These are phyloP conservation scores for Clinocottus analis DNA, from an alignment of 2,113 vertebrate species.

Conservation along the genomic window DNA sequence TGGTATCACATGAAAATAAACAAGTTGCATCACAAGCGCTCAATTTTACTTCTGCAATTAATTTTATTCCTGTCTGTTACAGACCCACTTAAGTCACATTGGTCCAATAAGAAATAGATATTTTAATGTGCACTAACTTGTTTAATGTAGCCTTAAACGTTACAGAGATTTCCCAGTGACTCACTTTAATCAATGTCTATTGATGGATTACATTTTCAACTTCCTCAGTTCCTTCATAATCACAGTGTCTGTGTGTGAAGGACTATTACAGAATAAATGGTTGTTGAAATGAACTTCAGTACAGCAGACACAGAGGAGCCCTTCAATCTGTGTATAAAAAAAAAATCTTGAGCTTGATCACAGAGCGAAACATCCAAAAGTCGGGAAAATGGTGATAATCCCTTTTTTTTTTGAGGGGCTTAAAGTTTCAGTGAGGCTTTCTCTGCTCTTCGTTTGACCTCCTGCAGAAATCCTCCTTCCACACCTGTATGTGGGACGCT, in stretches of 20 bases:
- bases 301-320: conserved; percentile 4
- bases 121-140: conserved; percentile 9
- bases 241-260: conserved; percentile 19
- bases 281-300: conserved; percentile 12
- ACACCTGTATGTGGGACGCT: conserved; percentile 31
- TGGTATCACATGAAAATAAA: neutral
- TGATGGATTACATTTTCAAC: conserved; percentile 7
- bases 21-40: neutral
- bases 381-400: conserved; percentile 28
- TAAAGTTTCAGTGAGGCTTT: conserved; percentile 28
- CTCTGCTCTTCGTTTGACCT: conserved; percentile 42
- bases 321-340: conserved; percentile 13
- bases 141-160: conserved; percentile 11
- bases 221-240: conserved; percentile 28
- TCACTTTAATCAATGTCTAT: conserved; percentile 16
- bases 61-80: neutral
- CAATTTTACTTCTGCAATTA: neutral
- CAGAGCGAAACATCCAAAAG: conserved; percentile 35
- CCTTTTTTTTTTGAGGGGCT: conserved; percentile 13
- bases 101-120: neutral
- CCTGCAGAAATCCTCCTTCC: conserved; percentile 24
- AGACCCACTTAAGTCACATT: neutral
- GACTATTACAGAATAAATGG: conserved; percentile 1
- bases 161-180: conserved; percentile 14
- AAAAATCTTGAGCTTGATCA: conserved; percentile 27